These are phyloP conservation scores for Darevskia nairensis DNA, from an alignment of 2,797 vertebrate genomes.

Conservation along the genomic window DNA sequence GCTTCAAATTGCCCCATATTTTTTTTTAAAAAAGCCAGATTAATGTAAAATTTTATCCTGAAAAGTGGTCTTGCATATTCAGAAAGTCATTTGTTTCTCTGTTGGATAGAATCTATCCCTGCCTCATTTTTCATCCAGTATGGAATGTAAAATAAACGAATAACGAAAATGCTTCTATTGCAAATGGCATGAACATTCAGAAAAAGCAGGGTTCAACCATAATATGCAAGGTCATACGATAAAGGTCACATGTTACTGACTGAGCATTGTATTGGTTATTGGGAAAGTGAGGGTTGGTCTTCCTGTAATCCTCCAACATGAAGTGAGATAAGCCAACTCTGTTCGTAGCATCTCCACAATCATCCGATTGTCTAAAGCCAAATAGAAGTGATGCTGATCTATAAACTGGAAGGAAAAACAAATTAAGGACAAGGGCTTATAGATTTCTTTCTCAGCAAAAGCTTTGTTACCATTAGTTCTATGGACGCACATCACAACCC, in stretches of 20 bases:
- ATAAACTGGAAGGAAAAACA: conserved; percentile 86
- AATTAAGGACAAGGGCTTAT: not conserved
- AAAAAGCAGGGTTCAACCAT: not conserved
- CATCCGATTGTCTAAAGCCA: conserved; percentile 98
- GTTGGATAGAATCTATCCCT: not conserved
- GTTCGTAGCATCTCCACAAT: conserved; percentile 97
- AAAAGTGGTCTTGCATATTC: not conserved
- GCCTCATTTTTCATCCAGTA: not conserved
- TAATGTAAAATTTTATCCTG: not conserved
- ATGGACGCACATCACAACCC: too few relatives aligned
- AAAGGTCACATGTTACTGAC: conserved; percentile 74
- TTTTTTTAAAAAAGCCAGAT: not conserved
- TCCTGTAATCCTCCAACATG: conserved; percentile 97
- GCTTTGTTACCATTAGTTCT: not conserved
- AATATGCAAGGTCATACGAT: not conserved
- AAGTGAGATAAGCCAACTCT: conserved; percentile 94
- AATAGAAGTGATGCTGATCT: conserved; percentile 97
- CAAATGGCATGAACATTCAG: not conserved
- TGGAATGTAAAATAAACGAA: not conserved
- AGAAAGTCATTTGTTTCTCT: not conserved
- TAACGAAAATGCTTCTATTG: not conserved
- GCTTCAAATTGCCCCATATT: not conserved
- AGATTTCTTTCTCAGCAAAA: not conserved
- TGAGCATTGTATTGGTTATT: conserved; percentile 92
- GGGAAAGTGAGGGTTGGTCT: conserved; percentile 94